Evolutionary conservation across 1,140 invertebrate species (phyloP), one percentile per base, ranked within the genome.

Genomic region (Propsilocerus akamusi): DNA sequence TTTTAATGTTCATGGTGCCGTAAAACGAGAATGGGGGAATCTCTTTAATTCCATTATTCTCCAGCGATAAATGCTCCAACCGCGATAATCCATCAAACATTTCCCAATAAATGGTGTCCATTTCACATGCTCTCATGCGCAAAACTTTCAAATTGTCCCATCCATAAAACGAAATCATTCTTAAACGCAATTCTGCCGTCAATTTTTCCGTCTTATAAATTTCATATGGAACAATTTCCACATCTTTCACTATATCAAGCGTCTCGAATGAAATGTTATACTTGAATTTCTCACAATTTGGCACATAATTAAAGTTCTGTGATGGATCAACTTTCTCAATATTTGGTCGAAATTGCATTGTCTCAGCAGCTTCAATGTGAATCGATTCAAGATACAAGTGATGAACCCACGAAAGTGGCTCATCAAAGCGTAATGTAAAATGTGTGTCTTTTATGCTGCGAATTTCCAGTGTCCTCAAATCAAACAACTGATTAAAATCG

Each of bases 11-110:
- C 12, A 73, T 70, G 2, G 77, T 76, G 3, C 78, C 78, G 57
- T 77, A 78, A 53, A 82, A 79, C 14, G 77, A 73, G 59, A 81
- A 81, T 47, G 78, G 72, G 8, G 77, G 76, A 46, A 82, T 70
- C 41, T 76, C 74, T 54, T 70, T 67, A 7, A 82, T 68, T 34
- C 71, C 68, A 54, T 81, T 81, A 49, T 69, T 69, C 46, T 80
- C 76, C 25, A 82, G 56, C 22, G 76, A 73, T 14, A 82, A 64
- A 54, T 73, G 73, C 51, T 73, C 63, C 8, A 82, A 55, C 48
- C 69, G 73, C 2, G 67, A 57, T 2, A 81, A 57, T 12, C 76
- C 76, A 50, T 79, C 72, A 56, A 82, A 80, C 72, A 81, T 77
- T 58, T 80, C 74, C 77, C 78, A 81, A 49, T 74, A 72, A 50